Base-by-base conservation (phyloP, 2,888 invertebrate species). In the Ophonus ardosiacus region DNA sequence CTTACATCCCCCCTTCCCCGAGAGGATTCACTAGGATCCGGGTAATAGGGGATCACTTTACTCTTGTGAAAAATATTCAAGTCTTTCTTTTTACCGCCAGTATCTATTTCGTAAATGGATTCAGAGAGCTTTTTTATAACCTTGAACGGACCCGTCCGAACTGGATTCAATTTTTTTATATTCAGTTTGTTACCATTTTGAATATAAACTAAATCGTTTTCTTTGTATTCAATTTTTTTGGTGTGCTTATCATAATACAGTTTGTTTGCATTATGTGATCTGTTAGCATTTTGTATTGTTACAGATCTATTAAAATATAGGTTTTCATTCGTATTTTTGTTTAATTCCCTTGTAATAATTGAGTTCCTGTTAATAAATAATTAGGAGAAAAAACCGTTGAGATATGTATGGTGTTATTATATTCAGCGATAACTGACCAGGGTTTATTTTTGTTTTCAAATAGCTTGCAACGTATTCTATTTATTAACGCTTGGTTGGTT, bases 371-470 rank as follows among this genome's bases (percentile, higher is more conserved):
- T 84, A 87, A 38, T 78, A 88, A 81, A 83, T 87, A 88, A 15
- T 86, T 86, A 40, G 87, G 86, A 57, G 74, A 43, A 71, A 85
- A 86, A 10, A 84, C 85, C 17, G 87, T 88, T 8, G 85, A 82
- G 15, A 85, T 86, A 82, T 88, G 87, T 65, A 84, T 85, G 51
- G 88, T 87, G 56, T 84, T 82, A 61, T 87, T 88, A 81, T 88
- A 88, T 56, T 85, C 63, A 57, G 88, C 87, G 78, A 88, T 83
- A 57, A 79, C 83, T 15, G 87, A 68, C 87, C 87, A 87, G 15
- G 87, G 81, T 74, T 81, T 79, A 15, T 87, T 86, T 86, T 87
- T 86, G 13, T 86, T 86, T 68, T 88, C 87, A 84, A 86, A 57
- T 6, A 13, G 5, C 13, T 57, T 40, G 7, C 40, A 40, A 7